Base-by-base conservation (phyloP, 2,797 vertebrate genomes). In the Dendrocincla tyrannina region DNA sequence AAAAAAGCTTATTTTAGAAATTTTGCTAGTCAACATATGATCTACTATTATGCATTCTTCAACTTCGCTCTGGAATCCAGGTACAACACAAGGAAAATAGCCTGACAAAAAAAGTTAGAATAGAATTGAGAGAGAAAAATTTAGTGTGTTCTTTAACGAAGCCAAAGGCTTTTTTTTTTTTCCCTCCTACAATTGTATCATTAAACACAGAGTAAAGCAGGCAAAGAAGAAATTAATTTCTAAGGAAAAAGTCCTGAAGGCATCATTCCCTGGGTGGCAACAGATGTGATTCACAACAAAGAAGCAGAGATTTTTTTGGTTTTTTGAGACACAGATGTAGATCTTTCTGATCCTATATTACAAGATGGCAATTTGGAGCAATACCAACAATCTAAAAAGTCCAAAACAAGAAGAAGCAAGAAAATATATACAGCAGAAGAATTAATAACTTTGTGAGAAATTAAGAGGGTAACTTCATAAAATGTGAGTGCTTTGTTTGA, bases 181-280 rank as follows among this genome's bases (percentile, higher is more conserved):
- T 4, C 24, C 20, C 8, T 9, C 22, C 73, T 17, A 18, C 49
- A 85, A 60, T 62, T 85, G 79, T 96, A 95, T 90, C 94, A 96
- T 97, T 97, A 96, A 97, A 97, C 93, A 97, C 93, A 96, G 93
- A 97, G 95, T 88, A 95, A 93, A 97, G 91, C 78, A 88, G 85
- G 91, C 93, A 95, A 88, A 91, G 66, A 94, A 83, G 92, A 97
- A 95, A 94, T 95, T 78, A 95, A 93, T 93, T 92, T 96, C 86
- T 76, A 81, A 91, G 84, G 85, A 87, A 92, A 96, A 96, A 88
- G 77, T 92, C 95, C 96, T 93, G 89, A 69, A 96, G 96, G 95
- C 81, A 90, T 95, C 91, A 44, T 94, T 96, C 87, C 92, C 77
- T 87, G 89, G 94, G 90, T 89, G 94, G 89, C 55, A 95, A 87